A percentile compares a stretch with the other conserved stretches of the same genome.
Conservation (phyloP, 2,888 invertebrate species). For the Ochropleura leucogaster region DNA sequence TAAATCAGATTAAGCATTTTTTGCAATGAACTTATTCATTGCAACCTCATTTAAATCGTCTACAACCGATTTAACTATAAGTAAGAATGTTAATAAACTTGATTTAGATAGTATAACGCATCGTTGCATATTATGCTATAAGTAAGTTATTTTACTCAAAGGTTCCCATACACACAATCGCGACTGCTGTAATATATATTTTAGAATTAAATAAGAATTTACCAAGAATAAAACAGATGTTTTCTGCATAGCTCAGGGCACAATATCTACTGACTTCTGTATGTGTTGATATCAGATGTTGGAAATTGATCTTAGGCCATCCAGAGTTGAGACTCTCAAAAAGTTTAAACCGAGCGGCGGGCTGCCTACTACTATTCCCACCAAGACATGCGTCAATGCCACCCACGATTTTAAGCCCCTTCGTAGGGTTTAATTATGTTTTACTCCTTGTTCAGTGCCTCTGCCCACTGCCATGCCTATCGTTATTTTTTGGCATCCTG, state of each 20-base stretch:
- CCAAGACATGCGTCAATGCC: background rate
- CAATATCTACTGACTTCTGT: background rate
- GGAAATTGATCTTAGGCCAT: background rate
- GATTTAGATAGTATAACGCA: conserved; percentile 4
- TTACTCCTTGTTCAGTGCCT: background rate
- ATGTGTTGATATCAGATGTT: background rate
- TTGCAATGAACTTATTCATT: conserved; percentile 22
- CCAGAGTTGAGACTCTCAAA: background rate
- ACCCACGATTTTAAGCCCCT: background rate
- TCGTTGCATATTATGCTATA: conserved; percentile 21
- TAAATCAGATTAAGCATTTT: conserved; percentile 1
- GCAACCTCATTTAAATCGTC: conserved; percentile 8
- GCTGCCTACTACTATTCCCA: background rate
- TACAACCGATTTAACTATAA: conserved; percentile 15
- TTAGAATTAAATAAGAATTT: background rate
- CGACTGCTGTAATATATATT: background rate
- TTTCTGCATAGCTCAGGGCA: background rate
- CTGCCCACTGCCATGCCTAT: background rate
- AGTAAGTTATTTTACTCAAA: conserved; percentile 3
- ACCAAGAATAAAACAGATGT: background rate
- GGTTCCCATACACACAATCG: background rate
- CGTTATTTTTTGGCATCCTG: background rate
- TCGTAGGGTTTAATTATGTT: background rate
- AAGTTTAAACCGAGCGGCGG: background rate
- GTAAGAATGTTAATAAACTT: background rate